These are phyloP conservation scores for Drosophila ustulata DNA, from an alignment of 2,888 invertebrate genomes.

Conservation along the genomic window DNA sequence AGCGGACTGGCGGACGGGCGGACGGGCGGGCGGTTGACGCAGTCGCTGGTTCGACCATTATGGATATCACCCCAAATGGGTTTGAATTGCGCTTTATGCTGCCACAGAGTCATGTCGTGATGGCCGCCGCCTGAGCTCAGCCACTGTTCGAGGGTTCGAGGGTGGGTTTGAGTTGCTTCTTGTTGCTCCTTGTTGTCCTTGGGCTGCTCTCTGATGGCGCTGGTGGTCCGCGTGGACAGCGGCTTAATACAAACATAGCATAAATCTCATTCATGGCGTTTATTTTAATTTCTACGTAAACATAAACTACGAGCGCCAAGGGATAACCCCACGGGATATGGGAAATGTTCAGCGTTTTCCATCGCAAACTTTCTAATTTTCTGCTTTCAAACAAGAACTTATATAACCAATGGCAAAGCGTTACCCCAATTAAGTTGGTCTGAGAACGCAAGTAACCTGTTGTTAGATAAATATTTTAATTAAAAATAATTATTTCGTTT, in stretches of 20 bases:
- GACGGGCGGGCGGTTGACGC: conserved; percentile 46
- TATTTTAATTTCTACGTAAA: conserved; percentile 82
- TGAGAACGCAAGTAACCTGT: not conserved
- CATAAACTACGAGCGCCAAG: conserved; percentile 79
- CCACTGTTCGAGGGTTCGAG: conserved; percentile 33
- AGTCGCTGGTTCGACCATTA: conserved; percentile 70
- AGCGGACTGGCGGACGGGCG: conserved; percentile 10
- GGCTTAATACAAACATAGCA: conserved; percentile 82
- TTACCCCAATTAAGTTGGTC: conserved; percentile 11
- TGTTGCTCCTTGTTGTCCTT: conserved; percentile 28
- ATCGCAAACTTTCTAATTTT: conserved; percentile 46
- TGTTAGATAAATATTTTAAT: not conserved
- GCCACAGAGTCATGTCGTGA: conserved; percentile 43
- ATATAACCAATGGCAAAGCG: conserved; percentile 28
- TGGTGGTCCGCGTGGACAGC: conserved; percentile 60
- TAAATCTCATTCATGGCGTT: conserved; percentile 82
- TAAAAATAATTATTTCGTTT: not conserved
- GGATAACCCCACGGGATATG: conserved; percentile 57
- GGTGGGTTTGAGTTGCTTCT: conserved; percentile 45
- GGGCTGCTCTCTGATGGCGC: conserved; percentile 39
- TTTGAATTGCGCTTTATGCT: conserved; percentile 57
- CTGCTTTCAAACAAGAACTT: conserved; percentile 36
- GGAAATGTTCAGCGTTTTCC: conserved; percentile 30
- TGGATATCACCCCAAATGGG: conserved; percentile 80
- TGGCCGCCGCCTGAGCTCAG: conserved; percentile 40